A percentile compares a stretch with the other conserved stretches of the same genome.
These are phyloP conservation scores for Caranx ignobilis DNA, from an alignment of 2,113 vertebrate species.

Conservation along the genomic window DNA sequence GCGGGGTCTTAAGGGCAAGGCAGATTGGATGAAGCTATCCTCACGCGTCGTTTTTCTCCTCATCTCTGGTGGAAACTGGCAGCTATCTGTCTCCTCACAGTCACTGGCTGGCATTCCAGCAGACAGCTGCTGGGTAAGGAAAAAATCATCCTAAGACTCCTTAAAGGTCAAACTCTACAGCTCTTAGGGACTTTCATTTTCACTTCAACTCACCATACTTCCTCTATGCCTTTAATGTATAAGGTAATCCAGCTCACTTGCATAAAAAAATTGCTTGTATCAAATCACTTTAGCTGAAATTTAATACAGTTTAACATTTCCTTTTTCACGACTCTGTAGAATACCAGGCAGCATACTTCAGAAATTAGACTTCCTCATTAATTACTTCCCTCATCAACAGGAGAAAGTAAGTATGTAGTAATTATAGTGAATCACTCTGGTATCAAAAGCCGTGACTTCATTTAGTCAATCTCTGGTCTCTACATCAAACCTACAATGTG, in stretches of 20 bases:
- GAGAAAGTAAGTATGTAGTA: too few species aligned
- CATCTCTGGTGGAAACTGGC: slow-evolving; percentile 56
- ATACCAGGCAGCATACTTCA: too few species aligned
- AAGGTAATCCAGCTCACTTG: slow-evolving; percentile 16
- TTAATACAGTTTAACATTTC: not conserved
- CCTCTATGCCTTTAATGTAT: slow-evolving; percentile 2
- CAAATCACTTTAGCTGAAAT: not conserved
- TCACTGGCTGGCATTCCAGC: slow-evolving; percentile 55
- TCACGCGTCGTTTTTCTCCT: slow-evolving; percentile 48
- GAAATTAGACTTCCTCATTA: too few species aligned
- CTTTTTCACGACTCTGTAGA: not conserved
- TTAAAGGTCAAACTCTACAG: slow-evolving; percentile 65
- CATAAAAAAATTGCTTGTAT: not conserved
- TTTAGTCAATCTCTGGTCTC: too few species aligned
- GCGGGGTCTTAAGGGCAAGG: slow-evolving; percentile 58
- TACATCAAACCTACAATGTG: too few species aligned
- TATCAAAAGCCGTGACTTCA: too few species aligned
- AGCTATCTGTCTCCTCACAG: slow-evolving; percentile 65
- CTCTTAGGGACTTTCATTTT: slow-evolving; percentile 40
- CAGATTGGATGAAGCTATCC: slow-evolving; percentile 51
- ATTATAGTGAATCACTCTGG: too few species aligned
- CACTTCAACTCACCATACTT: slow-evolving; percentile 35
- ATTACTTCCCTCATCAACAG: too few species aligned
- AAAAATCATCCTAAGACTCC: slow-evolving; percentile 38
- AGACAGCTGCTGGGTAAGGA: slow-evolving; percentile 40